phyloP scores from a whole-genome alignment of 2,113 vertebrate species.

The Corapipo altera region DNA sequence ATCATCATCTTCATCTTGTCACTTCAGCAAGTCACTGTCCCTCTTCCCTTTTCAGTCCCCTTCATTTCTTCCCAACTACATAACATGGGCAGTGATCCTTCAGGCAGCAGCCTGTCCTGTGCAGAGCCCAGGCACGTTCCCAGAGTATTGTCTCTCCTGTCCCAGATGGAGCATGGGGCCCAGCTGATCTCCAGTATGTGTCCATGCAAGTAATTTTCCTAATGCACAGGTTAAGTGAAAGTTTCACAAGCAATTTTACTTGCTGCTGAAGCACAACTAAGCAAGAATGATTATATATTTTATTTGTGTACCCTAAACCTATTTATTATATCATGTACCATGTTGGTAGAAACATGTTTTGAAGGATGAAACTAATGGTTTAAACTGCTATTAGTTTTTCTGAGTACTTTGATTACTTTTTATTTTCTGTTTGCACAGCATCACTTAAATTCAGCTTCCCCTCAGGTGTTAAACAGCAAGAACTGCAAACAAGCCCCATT shows the following conservation, averaged over 20 bases:
- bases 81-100: not conserved
- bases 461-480: not conserved
- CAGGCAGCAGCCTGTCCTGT: not conserved
- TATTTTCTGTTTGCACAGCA: conserved; percentile 8
- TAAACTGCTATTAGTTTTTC: not conserved
- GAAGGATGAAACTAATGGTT: not conserved
- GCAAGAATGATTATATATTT: not conserved
- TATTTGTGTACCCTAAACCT: not conserved
- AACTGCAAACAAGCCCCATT: not conserved
- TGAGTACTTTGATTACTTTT: not conserved
- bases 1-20: not conserved
- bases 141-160: rapidly evolving
- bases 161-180: not conserved
- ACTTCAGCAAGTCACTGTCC: not conserved
- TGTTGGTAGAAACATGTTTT: not conserved
- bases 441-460: conserved; percentile 1
- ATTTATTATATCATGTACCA: not conserved
- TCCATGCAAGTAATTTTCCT: not conserved
- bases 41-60: not conserved
- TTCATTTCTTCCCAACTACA: not conserved
- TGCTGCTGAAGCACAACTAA: not conserved
- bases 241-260: not conserved
- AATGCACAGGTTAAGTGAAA: not conserved
- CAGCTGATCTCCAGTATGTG: not conserved
- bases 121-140: not conserved